Evolutionary conservation across 2,888 invertebrate genomes (phyloP).

Genomic region (Scaptomyza cyrtandrae): DNA sequence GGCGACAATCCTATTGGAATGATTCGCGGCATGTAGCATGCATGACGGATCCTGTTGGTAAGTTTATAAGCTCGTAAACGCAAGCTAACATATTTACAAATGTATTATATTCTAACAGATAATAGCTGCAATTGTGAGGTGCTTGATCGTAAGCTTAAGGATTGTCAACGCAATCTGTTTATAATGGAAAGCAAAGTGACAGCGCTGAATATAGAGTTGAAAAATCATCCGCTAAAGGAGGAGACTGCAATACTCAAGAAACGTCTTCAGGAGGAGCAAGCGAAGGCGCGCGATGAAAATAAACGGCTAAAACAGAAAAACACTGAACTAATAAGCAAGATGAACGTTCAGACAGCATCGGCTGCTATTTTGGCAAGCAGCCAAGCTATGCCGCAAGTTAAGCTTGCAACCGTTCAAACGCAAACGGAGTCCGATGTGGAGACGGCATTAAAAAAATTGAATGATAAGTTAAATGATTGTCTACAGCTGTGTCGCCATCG

Average conservation of each 20-base stretch:
- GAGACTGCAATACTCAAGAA: slow-evolving; percentile 78
- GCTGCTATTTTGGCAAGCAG: slow-evolving; percentile 5
- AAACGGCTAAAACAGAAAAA: slow-evolving; percentile 74
- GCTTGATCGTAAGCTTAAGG: slow-evolving; percentile 74
- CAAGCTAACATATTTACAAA: background rate
- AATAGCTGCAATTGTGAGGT: slow-evolving; percentile 73
- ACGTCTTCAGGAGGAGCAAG: slow-evolving; percentile 77
- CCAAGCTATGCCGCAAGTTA: background rate
- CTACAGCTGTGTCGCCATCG: slow-evolving; percentile 76
- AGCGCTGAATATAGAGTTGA: slow-evolving; percentile 75
- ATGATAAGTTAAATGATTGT: slow-evolving; percentile 73
- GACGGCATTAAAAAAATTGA: slow-evolving; percentile 53
- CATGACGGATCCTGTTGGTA: slow-evolving; percentile 82
- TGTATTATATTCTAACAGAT: slow-evolving; percentile 42
- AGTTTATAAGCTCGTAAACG: slow-evolving; percentile 1
- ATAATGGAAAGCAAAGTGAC: slow-evolving; percentile 81
- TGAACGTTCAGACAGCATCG: slow-evolving; percentile 35
- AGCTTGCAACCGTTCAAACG: slow-evolving; percentile 31
- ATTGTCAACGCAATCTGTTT: slow-evolving; percentile 73
- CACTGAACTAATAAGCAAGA: slow-evolving; percentile 42
- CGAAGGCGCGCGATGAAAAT: slow-evolving; percentile 71
- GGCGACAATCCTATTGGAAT: slow-evolving; percentile 76
- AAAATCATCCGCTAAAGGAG: slow-evolving; percentile 80
- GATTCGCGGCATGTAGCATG: slow-evolving; percentile 68
- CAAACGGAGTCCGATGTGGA: slow-evolving; percentile 72